These are phyloP conservation scores for Pachymerium ferrugineum DNA, from an alignment of 2,888 invertebrate genomes.

Conservation along the genomic window DNA sequence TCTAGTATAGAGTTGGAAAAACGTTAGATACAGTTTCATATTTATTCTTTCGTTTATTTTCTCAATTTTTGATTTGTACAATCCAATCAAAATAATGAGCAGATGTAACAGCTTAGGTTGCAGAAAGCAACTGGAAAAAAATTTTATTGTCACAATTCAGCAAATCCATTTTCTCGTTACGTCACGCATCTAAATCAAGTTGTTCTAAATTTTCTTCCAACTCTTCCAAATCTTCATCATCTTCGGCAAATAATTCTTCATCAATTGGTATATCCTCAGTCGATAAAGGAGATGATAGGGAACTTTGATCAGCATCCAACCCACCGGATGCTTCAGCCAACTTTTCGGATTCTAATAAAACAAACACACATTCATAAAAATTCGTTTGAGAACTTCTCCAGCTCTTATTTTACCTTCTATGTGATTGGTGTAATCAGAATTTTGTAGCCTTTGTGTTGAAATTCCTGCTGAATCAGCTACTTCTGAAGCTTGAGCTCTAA, in stretches of 20 bases:
- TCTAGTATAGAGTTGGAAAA: too few species aligned
- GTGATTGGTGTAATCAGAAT: neutral
- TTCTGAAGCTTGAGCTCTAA: neutral
- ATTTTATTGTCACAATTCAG: too few species aligned
- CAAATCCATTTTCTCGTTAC: too few species aligned
- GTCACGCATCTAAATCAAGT: conserved; percentile 38
- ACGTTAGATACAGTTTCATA: too few species aligned
- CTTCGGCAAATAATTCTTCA: conserved; percentile 80
- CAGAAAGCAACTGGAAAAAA: too few species aligned
- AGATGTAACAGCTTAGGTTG: too few species aligned
- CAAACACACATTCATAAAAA: neutral
- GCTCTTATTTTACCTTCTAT: neutral
- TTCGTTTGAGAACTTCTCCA: neutral
- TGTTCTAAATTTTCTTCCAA: conserved; percentile 77
- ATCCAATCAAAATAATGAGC: too few species aligned
- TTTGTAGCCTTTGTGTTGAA: neutral
- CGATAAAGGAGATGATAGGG: conserved; percentile 47
- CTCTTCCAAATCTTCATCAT: conserved; percentile 67
- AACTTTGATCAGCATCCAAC: conserved; percentile 49
- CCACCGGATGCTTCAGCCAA: conserved; percentile 35
- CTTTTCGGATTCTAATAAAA: conserved; percentile 32
- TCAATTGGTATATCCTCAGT: conserved; percentile 66
- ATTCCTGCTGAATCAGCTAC: neutral
- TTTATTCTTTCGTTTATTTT: too few species aligned
- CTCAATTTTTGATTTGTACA: too few species aligned